Percentiles rank a stretch among this genome's conserved stretches.
Conservation (phyloP, 2,888 invertebrate species). For the Glyphotaelius pellucidus region DNA sequence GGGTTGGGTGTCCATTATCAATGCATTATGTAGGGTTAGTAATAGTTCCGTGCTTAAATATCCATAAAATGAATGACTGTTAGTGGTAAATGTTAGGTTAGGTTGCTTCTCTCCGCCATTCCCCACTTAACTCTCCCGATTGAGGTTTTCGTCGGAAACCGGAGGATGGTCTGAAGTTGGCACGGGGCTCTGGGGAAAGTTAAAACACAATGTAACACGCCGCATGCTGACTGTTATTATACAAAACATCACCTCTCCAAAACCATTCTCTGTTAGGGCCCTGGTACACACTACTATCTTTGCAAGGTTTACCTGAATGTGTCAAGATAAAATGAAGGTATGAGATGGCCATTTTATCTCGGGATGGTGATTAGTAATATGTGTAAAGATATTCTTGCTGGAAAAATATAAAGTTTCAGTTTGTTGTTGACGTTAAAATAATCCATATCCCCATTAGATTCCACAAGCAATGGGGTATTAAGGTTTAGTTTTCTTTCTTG, state of each 20-base stretch:
- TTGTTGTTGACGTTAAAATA: not conserved
- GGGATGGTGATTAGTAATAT: conserved; percentile 71
- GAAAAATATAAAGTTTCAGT: conserved; percentile 51
- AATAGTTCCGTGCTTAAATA: conserved; percentile 49
- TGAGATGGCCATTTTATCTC: conserved; percentile 22
- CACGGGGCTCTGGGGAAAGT: conserved; percentile 82
- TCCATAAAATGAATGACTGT: conserved; percentile 53
- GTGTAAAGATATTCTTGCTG: conserved; percentile 77
- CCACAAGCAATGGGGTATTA: not conserved
- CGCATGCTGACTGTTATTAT: conserved; percentile 52
- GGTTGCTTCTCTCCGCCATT: conserved; percentile 43
- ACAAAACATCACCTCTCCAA: conserved; percentile 14
- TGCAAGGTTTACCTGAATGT: conserved; percentile 43
- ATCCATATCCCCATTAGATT: not conserved
- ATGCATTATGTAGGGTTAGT: conserved; percentile 45
- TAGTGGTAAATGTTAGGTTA: conserved; percentile 60
- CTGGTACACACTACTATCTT: conserved; percentile 22
- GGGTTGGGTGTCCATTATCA: conserved; percentile 30
- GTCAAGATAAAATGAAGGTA: conserved; percentile 33
- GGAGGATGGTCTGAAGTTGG: conserved; percentile 79
- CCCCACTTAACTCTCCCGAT: conserved; percentile 78
- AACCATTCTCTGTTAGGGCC: conserved; percentile 45
- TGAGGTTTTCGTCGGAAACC: conserved; percentile 86
- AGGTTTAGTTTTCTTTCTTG: not conserved
- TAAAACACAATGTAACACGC: conserved; percentile 55